Conservation (phyloP, 2,113 vertebrate species). For the Brachyhypopomus gauderio region DNA sequence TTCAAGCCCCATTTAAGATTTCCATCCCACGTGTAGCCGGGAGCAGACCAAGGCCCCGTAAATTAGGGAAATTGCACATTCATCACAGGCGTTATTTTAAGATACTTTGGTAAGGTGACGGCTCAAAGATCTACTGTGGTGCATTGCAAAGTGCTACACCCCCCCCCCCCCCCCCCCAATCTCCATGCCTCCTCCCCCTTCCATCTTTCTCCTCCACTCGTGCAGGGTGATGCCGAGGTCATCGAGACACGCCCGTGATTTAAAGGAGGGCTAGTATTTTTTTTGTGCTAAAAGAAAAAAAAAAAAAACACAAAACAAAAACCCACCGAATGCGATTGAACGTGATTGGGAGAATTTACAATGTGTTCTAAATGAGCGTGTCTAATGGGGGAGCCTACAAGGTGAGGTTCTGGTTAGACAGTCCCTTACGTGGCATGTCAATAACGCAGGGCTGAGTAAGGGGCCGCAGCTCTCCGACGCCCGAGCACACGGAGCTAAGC, state of each 20-base stretch:
- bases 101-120: slow-evolving; percentile 87
- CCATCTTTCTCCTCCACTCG: too few relatives aligned
- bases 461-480: slow-evolving; percentile 32
- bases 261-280: slow-evolving; percentile 63
- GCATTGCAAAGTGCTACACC: slow-evolving; percentile 65
- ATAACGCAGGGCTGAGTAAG: slow-evolving; percentile 52
- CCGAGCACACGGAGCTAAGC: slow-evolving; percentile 36
- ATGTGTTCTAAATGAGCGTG: slow-evolving; percentile 61
- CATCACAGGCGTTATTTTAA: slow-evolving; percentile 97
- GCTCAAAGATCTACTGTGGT: slow-evolving; percentile 77
- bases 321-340: not conserved
- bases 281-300: not conserved
- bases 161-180: slow-evolving; percentile 30
- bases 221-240: slow-evolving; percentile 79
- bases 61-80: slow-evolving; percentile 99
- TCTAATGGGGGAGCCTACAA: slow-evolving; percentile 57
- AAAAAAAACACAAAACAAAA: too few relatives aligned
- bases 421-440: slow-evolving; percentile 57
- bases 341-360: slow-evolving; percentile 54
- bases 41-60: slow-evolving; percentile 88
- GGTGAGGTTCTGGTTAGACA: slow-evolving; percentile 47
- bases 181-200: slow-evolving; percentile 26
- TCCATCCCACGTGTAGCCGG: slow-evolving; percentile 92
- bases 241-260: slow-evolving; percentile 78
- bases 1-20: slow-evolving; percentile 99